phyloP scores from a whole-genome alignment of 2,797 vertebrate genomes.

The Psittacula echo region DNA sequence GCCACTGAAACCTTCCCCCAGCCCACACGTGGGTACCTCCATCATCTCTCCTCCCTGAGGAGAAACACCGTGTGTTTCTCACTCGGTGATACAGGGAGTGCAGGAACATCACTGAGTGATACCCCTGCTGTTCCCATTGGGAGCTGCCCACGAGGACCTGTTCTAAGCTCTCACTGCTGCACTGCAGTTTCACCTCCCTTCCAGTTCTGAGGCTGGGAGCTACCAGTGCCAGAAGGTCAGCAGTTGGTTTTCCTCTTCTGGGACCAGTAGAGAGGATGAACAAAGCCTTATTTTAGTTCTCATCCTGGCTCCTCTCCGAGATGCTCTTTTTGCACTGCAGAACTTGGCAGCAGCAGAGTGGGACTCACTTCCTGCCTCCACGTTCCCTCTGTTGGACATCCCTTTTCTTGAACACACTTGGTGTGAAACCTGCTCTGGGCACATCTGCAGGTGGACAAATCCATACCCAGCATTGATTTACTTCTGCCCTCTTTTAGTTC shows the following conservation, averaged over 20 bases:
- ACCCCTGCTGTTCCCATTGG: background rate
- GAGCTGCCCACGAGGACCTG: background rate
- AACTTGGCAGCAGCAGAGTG: background rate
- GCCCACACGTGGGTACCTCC: background rate
- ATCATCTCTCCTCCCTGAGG: background rate
- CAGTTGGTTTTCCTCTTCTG: background rate
- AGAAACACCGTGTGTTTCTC: background rate
- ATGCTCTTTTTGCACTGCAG: background rate
- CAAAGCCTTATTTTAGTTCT: slow-evolving; percentile 24
- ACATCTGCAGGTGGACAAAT: rapidly evolving
- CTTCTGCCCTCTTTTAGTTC: background rate
- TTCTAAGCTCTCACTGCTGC: background rate
- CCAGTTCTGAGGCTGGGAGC: background rate
- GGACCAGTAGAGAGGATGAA: slow-evolving; percentile 5
- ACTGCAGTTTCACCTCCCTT: background rate
- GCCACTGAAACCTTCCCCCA: background rate
- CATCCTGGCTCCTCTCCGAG: background rate
- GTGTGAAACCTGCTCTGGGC: background rate
- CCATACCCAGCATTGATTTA: background rate
- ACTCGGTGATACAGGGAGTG: rapidly evolving
- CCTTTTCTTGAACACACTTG: background rate
- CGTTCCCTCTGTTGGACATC: background rate
- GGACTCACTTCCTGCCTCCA: background rate
- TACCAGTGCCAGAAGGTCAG: background rate
- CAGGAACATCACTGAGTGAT: too few relatives aligned